phyloP scores from a whole-genome alignment of 1,140 invertebrate genomes.

The Pinna nobilis region DNA sequence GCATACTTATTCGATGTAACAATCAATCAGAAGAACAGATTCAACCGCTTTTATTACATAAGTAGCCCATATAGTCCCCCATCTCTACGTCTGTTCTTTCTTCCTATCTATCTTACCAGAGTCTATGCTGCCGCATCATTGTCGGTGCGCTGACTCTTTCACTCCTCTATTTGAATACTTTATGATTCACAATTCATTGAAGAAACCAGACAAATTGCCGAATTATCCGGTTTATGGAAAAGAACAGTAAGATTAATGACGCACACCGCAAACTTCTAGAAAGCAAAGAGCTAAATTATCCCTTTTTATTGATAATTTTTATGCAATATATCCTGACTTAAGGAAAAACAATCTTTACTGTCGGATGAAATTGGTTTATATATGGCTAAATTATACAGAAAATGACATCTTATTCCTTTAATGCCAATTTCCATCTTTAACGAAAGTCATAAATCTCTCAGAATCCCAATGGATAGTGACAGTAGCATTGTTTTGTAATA shows the following conservation, averaged over 20 bases:
- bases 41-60: too few species aligned
- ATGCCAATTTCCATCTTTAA: slow-evolving; percentile 38
- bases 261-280: slow-evolving; percentile 7
- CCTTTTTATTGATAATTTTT: slow-evolving; percentile 44
- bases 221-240: slow-evolving; percentile 21
- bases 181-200: background rate
- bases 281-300: slow-evolving; percentile 42
- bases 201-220: slow-evolving; percentile 20
- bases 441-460: slow-evolving; percentile 30
- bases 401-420: slow-evolving; percentile 44
- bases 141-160: too few species aligned
- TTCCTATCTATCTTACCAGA: too few species aligned
- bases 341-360: slow-evolving; percentile 25
- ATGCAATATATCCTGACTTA: slow-evolving; percentile 28
- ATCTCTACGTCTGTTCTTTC: too few species aligned
- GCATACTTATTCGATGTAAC: too few species aligned
- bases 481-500: slow-evolving; percentile 26
- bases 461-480: slow-evolving; percentile 20
- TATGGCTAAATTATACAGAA: slow-evolving; percentile 43
- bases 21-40: too few species aligned
- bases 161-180: too few species aligned
- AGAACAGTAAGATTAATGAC: slow-evolving; percentile 30
- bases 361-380: slow-evolving; percentile 30
- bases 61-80: too few species aligned
- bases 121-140: too few species aligned